These are phyloP conservation scores for Bombus sylvicola DNA, from an alignment of 1,140 invertebrate genomes.

Conservation along the genomic window DNA sequence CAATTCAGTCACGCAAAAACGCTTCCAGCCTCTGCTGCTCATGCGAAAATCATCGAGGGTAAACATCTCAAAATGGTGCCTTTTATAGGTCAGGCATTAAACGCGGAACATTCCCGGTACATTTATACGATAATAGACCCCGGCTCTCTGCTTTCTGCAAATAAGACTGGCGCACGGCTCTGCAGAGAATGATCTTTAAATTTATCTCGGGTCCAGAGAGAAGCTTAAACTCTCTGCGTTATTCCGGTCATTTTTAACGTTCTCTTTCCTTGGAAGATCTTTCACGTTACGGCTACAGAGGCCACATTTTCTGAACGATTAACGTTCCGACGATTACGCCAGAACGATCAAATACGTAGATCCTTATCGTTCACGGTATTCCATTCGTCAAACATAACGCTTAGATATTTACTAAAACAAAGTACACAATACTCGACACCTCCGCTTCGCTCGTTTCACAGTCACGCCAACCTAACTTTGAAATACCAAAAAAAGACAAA, in stretches of 20 bases:
- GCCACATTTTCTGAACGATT: too few species aligned
- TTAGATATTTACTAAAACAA: background rate
- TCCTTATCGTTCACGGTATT: too few species aligned
- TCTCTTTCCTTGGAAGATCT: too few species aligned
- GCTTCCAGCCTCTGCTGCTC: background rate
- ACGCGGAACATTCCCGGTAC: constrained; percentile 12
- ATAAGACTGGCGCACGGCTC: background rate
- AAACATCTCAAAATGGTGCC: constrained; percentile 44
- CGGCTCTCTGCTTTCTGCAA: background rate
- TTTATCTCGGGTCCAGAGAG: background rate
- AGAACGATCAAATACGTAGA: too few species aligned
- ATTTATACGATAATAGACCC: constrained; percentile 20
- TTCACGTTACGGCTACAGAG: too few species aligned
- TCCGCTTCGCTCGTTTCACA: background rate
- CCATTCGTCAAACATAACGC: background rate
- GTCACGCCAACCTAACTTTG: background rate
- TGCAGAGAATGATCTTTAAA: too few species aligned
- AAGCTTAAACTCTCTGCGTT: background rate
- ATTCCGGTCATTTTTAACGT: too few species aligned
- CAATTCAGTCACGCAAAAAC: constrained; percentile 43
- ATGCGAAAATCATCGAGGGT: constrained; percentile 50
- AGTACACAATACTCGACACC: background rate
- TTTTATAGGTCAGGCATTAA: constrained; percentile 59
- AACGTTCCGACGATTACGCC: too few species aligned
- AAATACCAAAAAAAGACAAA: background rate